phyloP scores from a whole-genome alignment of 2,888 invertebrate species.

The Helleia helle region DNA sequence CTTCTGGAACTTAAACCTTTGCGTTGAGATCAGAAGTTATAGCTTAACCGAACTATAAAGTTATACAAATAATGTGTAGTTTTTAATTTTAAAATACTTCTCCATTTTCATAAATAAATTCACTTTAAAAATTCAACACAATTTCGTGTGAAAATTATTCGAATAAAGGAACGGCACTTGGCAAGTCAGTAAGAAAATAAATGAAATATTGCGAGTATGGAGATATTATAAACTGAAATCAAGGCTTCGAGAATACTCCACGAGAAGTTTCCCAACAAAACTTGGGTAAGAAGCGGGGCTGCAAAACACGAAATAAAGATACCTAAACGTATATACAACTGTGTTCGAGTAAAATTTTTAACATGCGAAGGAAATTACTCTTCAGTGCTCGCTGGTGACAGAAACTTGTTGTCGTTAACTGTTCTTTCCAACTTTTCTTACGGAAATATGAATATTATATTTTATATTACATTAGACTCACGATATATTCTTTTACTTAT shows the following conservation, averaged over 20 bases:
- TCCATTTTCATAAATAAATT: too few species aligned
- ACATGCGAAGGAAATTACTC: constrained; percentile 11
- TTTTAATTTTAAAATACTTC: too few species aligned
- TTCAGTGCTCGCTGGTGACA: constrained; percentile 6
- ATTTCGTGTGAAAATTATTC: not conserved
- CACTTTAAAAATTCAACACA: not conserved
- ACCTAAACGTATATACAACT: constrained; percentile 7
- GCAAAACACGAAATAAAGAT: constrained; percentile 12
- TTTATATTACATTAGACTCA: constrained; percentile 3
- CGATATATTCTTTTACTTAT: too few species aligned
- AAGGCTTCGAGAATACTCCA: constrained; percentile 10
- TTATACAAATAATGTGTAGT: too few species aligned
- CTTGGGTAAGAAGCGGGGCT: constrained; percentile 9
- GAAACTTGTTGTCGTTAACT: constrained; percentile 8
- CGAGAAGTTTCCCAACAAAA: constrained; percentile 10
- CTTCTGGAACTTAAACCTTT: too few species aligned
- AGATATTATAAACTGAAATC: constrained; percentile 13
- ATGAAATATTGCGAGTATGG: constrained; percentile 11
- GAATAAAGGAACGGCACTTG: constrained; percentile 6
- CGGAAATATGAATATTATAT: constrained; percentile 6
- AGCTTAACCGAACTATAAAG: too few species aligned
- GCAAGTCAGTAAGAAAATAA: constrained; percentile 9
- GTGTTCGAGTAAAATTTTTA: constrained; percentile 10
- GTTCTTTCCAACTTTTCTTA: constrained; percentile 10
- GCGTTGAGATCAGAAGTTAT: too few species aligned